Evolutionary conservation across 2,113 vertebrate genomes (phyloP).

Genomic region (Alethe castanea): DNA sequence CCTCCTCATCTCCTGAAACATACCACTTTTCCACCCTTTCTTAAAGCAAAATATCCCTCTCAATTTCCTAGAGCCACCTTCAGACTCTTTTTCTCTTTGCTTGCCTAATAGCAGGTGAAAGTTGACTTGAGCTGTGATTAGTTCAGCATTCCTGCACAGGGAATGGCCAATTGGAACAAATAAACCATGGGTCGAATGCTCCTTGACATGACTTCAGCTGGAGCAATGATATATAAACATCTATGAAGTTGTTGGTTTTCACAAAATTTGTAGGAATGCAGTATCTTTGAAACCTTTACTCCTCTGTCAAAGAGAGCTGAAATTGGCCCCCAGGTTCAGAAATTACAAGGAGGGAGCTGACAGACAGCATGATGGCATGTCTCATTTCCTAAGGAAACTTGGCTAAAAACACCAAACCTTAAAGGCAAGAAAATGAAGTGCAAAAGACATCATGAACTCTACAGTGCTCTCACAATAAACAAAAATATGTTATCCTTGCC

Average conservation of each 20-base stretch:
- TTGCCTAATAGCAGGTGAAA: background rate
- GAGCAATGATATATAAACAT: background rate
- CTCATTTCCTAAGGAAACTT: background rate
- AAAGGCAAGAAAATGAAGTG: conserved; percentile 20
- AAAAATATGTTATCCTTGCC: background rate
- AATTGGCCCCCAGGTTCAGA: background rate
- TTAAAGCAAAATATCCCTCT: background rate
- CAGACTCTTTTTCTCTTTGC: background rate
- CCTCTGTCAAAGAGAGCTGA: background rate
- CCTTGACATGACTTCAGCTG: background rate
- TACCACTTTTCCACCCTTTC: background rate
- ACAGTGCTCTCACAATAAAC: background rate
- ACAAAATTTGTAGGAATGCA: background rate
- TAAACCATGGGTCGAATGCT: background rate
- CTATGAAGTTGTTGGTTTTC: background rate
- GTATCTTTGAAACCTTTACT: background rate
- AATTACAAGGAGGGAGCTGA: background rate
- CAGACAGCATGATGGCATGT: background rate
- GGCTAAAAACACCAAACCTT: conserved; percentile 9
- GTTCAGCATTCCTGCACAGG: background rate
- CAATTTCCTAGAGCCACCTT: background rate
- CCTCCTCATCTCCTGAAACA: background rate
- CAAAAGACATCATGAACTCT: conserved; percentile 16
- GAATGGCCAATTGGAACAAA: background rate
- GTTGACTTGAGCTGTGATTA: background rate